Evolutionary conservation across 2,888 invertebrate species (phyloP), one percentile per base, ranked within the genome.

Genomic region (Brenthis daphne): DNA sequence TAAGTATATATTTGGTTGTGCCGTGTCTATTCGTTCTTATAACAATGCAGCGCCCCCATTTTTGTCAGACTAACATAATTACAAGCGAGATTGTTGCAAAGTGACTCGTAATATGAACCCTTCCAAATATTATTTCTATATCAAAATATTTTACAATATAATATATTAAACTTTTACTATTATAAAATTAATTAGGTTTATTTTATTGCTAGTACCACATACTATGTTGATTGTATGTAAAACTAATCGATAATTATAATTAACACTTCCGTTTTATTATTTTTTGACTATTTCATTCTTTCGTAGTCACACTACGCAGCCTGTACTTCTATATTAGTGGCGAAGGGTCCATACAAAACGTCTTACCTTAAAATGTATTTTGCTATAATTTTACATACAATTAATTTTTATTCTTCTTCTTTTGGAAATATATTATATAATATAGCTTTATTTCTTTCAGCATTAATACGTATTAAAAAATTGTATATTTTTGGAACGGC

Each of bases 91-190:
- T 89, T 87, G 88, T 86, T 86, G 82, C 85, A 81, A 89, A 90
- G 88, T 90, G 90, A 90, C 90, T 89, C 82, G 89, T 89, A 85
- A 86, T 84, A 82, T 79, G 83, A 86, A 85, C 90, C 90, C 89
- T 89, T 88, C 85, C 76, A 77, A 84, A 82, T 77, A 80, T 80
- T 77, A 79, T 82, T 85, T 83, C 80, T 80, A 82, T 87, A 84
- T 82, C 82, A 82, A 85, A 83, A 85, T 74, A 77, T 73, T 66
- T 33, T 82, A 74, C 51, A 20, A 51, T 50, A 63, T 16, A 53
- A 63, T 53, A 53, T 51, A 51, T 37, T 51, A 6, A 6, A 29
- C 29, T 61, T 57, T 16, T n/a, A 43, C 11, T 2, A 11, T 43
- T 43, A 43, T 11, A 43, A 37, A 43, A 43, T 8, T 43, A 43